These are phyloP conservation scores for Synanthedon vespiformis DNA, from an alignment of 2,888 invertebrate genomes.

Conservation along the genomic window DNA sequence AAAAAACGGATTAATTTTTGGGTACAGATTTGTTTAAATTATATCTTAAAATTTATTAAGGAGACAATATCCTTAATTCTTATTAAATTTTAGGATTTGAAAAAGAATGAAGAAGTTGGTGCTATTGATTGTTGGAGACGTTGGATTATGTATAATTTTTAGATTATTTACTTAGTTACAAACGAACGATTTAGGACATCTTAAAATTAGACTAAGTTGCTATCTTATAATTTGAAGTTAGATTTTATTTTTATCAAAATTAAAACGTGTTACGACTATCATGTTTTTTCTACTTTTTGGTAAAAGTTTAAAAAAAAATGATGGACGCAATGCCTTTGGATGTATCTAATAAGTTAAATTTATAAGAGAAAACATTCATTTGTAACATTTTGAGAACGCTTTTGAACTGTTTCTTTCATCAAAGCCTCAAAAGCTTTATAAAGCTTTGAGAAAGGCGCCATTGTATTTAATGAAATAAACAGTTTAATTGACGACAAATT, in stretches of 20 bases:
- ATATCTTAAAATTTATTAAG: no score
- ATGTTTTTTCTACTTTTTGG: no score
- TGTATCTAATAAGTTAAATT: no score
- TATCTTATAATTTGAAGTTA: neutral
- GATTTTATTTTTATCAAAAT: conserved; percentile 6
- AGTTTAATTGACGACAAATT: neutral
- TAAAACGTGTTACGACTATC: neutral
- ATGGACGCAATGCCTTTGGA: no score
- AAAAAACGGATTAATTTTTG: no score
- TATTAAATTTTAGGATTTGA: neutral
- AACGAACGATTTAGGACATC: conserved; percentile 1
- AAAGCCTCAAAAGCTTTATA: no score
- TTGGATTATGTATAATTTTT: conserved; percentile 1
- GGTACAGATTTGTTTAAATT: no score
- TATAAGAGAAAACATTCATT: no score
- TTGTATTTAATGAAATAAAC: neutral
- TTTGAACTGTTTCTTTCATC: no score
- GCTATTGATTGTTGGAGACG: conserved; percentile 3
- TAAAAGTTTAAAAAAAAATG: no score
- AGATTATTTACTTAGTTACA: conserved; percentile 1
- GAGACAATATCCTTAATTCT: neutral
- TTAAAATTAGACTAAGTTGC: conserved; percentile 1
- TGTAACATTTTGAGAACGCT: no score
- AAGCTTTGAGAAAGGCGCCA: neutral
- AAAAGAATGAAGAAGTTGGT: conserved; percentile 5